Base-by-base conservation (phyloP, 2,888 invertebrate species). In the Ichneumoninae sp. region DNA sequence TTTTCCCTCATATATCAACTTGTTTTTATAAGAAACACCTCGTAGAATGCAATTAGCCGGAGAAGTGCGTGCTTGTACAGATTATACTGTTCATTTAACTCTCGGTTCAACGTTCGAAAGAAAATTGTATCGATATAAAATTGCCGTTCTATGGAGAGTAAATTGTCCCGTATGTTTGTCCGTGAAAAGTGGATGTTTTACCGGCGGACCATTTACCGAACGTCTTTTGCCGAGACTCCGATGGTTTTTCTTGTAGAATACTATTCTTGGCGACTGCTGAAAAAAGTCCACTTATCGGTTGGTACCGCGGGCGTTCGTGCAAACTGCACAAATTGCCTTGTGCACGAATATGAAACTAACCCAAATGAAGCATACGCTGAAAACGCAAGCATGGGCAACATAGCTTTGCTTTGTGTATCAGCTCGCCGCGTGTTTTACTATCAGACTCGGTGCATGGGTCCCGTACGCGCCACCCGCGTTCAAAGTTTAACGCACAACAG, bases 401-500 rank as follows among this genome's bases (percentile, higher is more conserved):
- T 6, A 63, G 50, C 4, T 47, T 26, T 16, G 36, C 52, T 66
- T 76, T 26, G 22, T 54, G 47, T 40, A 40, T 10, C 8, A 16
- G 19, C 40, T 5, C 6, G n/a, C n/a, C 36, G 40, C 5, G 19
- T 66, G 36, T 19, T 40, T 40, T 40, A 3, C 22, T 69, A 26
- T 69, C 26, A 13, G 47, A 47, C 13, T n/a, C 47, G 1, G 22
- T 13, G 36, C 36, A 13, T 57, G 22, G n/a, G 60, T 40, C 26
- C 60, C 33, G 77, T 54, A 22, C 30, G 44, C 69, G 73, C 44
- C 54, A 66, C 81, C 47, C 75, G 50, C 82, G 68, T 70, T 78
- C 77, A 77, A 75, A 81, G 60, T 83, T 85, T 86, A 71, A 81
- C 78, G 80, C 83, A 70, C 80, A 80, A 83, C 82, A 77, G 76